Evolutionary conservation across 2,113 vertebrate species (phyloP).

Genomic region (Xiphophorus couchianus): DNA sequence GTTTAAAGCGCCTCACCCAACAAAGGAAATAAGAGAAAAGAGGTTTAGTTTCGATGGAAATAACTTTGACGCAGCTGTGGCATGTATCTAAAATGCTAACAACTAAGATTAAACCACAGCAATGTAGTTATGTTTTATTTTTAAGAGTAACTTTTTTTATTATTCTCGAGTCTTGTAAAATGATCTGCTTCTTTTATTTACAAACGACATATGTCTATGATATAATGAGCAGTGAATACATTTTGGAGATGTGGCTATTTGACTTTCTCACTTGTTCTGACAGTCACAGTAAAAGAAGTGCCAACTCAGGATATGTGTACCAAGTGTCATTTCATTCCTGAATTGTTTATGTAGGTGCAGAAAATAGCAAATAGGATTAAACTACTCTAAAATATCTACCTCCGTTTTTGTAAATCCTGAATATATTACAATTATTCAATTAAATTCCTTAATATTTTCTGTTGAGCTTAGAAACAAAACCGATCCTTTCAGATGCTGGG

Average conservation of each 20-base stretch:
- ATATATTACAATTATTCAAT: background rate
- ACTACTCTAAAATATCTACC: no score
- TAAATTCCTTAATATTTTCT: background rate
- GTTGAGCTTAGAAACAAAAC: background rate
- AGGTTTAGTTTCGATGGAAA: background rate
- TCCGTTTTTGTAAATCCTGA: background rate
- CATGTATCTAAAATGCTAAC: background rate
- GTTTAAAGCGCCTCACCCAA: background rate
- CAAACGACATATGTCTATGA: no score
- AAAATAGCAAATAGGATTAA: no score
- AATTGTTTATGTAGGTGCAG: background rate
- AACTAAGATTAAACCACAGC: background rate
- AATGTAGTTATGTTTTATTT: background rate
- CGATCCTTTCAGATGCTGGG: background rate
- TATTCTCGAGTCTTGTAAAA: background rate
- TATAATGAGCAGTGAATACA: no score
- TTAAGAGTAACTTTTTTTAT: background rate
- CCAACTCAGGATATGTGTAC: no score
- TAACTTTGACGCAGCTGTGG: background rate
- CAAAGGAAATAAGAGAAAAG: background rate
- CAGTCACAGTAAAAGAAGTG: no score
- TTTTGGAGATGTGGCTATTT: no score
- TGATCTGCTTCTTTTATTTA: background rate
- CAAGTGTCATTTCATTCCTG: background rate
- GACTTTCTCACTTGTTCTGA: no score